These are phyloP conservation scores for Neuroscelio doddi DNA, from an alignment of 2,888 invertebrate species.

Conservation along the genomic window DNA sequence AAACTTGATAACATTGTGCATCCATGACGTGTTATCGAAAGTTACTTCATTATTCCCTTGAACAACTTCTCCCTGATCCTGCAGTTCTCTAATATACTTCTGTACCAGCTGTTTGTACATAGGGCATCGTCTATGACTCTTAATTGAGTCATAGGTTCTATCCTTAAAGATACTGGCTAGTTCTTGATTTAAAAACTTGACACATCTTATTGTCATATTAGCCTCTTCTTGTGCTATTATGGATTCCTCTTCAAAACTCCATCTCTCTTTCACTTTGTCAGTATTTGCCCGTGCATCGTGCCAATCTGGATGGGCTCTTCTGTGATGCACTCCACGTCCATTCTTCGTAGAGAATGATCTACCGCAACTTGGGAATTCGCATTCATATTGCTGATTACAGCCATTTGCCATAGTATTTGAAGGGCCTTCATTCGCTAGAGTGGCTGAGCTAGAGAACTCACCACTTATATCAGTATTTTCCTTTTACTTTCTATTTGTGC, in stretches of 20 bases:
- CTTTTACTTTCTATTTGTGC: too few relatives aligned
- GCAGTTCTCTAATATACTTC: too few relatives aligned
- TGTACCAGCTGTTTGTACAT: too few relatives aligned
- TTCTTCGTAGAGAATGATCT: not conserved
- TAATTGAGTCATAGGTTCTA: slow-evolving; percentile 7
- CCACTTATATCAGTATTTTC: not conserved
- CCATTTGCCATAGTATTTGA: too few relatives aligned
- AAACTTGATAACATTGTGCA: too few relatives aligned
- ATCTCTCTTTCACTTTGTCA: not conserved
- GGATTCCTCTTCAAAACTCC: not conserved
- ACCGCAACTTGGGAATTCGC: slow-evolving; percentile 9
- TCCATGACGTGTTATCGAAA: too few relatives aligned
- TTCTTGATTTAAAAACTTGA: slow-evolving; percentile 13
- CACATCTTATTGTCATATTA: not conserved
- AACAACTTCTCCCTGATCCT: too few relatives aligned
- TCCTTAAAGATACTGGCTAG: not conserved
- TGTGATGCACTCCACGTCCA: slow-evolving; percentile 9
- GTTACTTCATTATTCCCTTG: too few relatives aligned
- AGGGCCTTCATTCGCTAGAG: too few relatives aligned
- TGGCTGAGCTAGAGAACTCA: not conserved
- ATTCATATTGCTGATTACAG: not conserved
- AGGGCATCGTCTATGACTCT: slow-evolving; percentile 1
- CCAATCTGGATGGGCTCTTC: not conserved
- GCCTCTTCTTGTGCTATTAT: slow-evolving; percentile 3
- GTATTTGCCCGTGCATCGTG: not conserved